phyloP scores from a whole-genome alignment of 2,113 vertebrate species.

The Etheostoma spectabile region DNA sequence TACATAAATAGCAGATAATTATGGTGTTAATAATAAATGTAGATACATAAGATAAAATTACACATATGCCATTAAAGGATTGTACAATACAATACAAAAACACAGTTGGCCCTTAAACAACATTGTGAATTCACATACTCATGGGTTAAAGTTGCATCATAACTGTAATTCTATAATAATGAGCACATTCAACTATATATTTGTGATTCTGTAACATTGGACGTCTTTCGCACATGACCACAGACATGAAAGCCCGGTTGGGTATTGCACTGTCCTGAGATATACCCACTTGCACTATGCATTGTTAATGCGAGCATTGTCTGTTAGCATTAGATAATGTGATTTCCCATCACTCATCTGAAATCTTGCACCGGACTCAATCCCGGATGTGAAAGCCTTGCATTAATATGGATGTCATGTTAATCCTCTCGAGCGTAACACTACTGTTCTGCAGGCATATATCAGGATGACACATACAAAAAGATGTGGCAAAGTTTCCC shows the following conservation, averaged over 20 bases:
- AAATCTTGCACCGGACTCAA: conserved; percentile 27
- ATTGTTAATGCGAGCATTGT: conserved; percentile 12
- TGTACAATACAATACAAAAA: background rate
- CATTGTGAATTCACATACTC: background rate
- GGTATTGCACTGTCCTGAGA: background rate
- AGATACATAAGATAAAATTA: background rate
- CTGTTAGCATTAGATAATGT: conserved; percentile 16
- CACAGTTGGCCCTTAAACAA: background rate
- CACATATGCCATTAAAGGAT: background rate
- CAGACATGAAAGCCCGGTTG: background rate
- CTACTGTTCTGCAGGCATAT: conserved; percentile 28
- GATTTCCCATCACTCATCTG: conserved; percentile 44
- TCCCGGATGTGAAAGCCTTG: conserved; percentile 29
- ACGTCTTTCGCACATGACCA: background rate
- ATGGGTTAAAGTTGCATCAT: background rate
- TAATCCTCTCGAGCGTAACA: conserved; percentile 45
- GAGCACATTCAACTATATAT: background rate
- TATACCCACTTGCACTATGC: background rate
- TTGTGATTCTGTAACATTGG: background rate
- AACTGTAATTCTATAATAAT: background rate
- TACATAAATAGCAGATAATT: too few species aligned
- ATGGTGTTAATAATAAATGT: background rate
- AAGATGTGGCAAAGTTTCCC: conserved; percentile 43
- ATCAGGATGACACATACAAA: conserved; percentile 56
- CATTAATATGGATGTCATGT: conserved; percentile 70